Percentiles rank a stretch among this genome's conserved stretches.
Conservation (phyloP, 1,140 invertebrate species). For the Cardiocondyla obscurior region DNA sequence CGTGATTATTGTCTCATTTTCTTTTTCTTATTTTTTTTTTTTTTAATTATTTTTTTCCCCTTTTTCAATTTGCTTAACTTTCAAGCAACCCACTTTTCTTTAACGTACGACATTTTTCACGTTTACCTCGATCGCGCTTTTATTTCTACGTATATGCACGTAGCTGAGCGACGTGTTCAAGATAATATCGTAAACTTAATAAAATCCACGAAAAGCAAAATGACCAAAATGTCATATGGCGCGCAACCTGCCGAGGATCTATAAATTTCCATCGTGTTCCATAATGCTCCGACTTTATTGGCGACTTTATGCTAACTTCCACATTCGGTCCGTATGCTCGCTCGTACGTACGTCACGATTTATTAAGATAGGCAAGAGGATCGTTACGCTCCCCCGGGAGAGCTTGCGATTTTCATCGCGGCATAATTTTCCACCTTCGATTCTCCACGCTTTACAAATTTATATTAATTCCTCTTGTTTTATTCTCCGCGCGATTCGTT, state of each 20-base stretch:
- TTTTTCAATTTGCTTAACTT: constrained; percentile 28
- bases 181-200: constrained; percentile 10
- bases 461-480: background rate
- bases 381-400: background rate
- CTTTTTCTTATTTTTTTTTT: too few relatives aligned
- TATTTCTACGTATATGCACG: background rate
- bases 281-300: constrained; percentile 27
- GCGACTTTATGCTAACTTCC: background rate
- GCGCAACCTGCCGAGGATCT: background rate
- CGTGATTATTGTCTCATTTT: constrained; percentile 3
- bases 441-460: background rate
- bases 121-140: background rate
- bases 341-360: background rate
- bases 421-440: background rate
- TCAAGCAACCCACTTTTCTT: background rate
- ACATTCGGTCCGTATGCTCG: background rate
- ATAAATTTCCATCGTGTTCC: constrained; percentile 16
- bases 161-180: background rate
- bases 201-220: background rate
- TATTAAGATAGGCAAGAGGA: constrained; percentile 26
- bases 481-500: too few relatives aligned
- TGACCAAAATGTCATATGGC: background rate
- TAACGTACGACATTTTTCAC: background rate
- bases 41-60: background rate
- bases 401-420: background rate